These are phyloP conservation scores for Aspidapion aeneum DNA, from an alignment of 2,888 invertebrate species.

Conservation along the genomic window DNA sequence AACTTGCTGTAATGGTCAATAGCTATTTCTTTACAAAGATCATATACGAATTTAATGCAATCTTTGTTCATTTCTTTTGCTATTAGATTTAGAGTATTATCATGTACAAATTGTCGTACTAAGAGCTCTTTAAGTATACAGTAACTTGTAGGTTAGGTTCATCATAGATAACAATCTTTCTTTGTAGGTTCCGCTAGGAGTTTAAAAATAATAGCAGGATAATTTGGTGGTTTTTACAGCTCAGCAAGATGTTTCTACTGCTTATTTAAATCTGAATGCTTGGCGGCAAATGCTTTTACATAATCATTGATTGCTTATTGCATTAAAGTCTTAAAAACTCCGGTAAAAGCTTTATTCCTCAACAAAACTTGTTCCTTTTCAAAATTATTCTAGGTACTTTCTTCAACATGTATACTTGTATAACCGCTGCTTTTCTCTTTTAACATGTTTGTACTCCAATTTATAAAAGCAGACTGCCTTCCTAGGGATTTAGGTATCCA, in stretches of 20 bases:
- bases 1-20: conserved; percentile 51
- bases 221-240: too few relatives aligned
- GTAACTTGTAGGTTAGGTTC: too few relatives aligned
- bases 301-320: conserved; percentile 44
- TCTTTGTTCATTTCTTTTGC: conserved; percentile 45
- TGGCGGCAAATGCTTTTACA: neutral
- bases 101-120: too few relatives aligned
- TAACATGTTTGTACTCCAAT: conserved; percentile 59
- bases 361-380: conserved; percentile 67
- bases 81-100: conserved; percentile 35
- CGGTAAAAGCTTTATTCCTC: conserved; percentile 58
- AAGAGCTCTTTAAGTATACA: too few relatives aligned
- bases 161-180: too few relatives aligned
- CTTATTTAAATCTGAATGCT: neutral
- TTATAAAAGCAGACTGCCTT: conserved; percentile 56
- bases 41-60: conserved; percentile 58
- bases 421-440: conserved; percentile 69
- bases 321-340: conserved; percentile 54
- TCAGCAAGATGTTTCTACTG: too few relatives aligned
- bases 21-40: conserved; percentile 60
- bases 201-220: too few relatives aligned
- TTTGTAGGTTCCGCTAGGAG: too few relatives aligned
- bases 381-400: conserved; percentile 49
- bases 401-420: conserved; percentile 60
- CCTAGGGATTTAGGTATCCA: conserved; percentile 52